Conservation (phyloP, 2,888 invertebrate genomes). For the Ennomos quercinarius region DNA sequence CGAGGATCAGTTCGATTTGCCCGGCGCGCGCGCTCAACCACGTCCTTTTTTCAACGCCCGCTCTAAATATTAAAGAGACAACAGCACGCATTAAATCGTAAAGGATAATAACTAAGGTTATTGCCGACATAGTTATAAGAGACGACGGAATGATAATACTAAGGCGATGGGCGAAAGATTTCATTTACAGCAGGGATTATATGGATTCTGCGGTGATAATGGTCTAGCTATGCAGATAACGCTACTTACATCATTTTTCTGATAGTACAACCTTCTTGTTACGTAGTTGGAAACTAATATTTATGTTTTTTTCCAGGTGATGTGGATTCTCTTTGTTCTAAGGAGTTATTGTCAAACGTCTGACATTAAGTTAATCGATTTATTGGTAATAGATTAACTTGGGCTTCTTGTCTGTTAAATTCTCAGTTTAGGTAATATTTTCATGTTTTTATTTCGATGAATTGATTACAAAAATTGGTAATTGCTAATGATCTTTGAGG, state of each 20-base stretch:
- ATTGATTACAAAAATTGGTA: no score
- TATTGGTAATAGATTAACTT: neutral
- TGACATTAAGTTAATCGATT: neutral
- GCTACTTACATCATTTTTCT: conserved; percentile 75
- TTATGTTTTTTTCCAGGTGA: conserved; percentile 14
- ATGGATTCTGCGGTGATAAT: conserved; percentile 76
- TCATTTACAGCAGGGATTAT: conserved; percentile 80
- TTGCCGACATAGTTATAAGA: conserved; percentile 67
- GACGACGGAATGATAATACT: conserved; percentile 68
- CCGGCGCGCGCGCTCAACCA: conserved; percentile 64
- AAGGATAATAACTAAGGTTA: conserved; percentile 84
- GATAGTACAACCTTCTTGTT: conserved; percentile 35
- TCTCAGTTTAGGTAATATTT: no score
- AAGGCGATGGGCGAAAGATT: conserved; percentile 73
- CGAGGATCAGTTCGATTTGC: conserved; percentile 71
- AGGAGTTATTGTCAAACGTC: neutral
- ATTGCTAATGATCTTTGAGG: no score
- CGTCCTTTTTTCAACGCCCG: conserved; percentile 80
- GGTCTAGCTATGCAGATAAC: conserved; percentile 50
- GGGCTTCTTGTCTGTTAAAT: no score
- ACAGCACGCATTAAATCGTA: conserved; percentile 77
- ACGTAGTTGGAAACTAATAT: conserved; percentile 26
- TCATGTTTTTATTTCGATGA: no score
- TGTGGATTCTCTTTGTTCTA: neutral
- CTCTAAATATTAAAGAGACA: conserved; percentile 80